Evolutionary conservation across 2,113 vertebrate genomes (phyloP), one percentile per base, ranked within the genome.

Genomic region (Boulengeromyrus knoepffleri): DNA sequence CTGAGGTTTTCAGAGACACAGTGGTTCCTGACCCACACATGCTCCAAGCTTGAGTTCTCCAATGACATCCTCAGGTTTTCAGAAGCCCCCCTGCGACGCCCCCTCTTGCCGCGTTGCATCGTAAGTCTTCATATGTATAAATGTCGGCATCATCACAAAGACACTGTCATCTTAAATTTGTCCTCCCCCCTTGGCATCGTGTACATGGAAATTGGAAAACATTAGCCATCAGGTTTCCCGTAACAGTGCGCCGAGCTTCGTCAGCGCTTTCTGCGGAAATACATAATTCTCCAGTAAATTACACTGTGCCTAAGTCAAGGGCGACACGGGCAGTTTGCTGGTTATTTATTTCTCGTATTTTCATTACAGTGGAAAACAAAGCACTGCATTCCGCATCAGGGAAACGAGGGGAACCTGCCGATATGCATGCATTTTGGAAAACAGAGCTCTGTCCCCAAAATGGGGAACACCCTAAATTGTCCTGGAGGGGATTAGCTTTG

Each of bases 281-380:
- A 90, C 45, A 74, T 86, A 90, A 86, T 74, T 56, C n/a, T 39
- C 89, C 87, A 50, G 27, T 39, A 19, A 58, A 39, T 17, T 36
- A 49, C 12, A 89, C 52, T 70, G 80, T 83, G 87, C 27, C 74
- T 19, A 74, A 85, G 89, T 91, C 88, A 89, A 87, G 88, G 42
- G 89, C 85, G 74, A 58, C 77, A 31, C 31, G 8, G 46, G 70
- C 56, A 89, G 86, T 88, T 46, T 36, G 52, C 85, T 46, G 88
- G 50, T 58, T n/a, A 87, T 90, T 90, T 85, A 87, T 83, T 84
- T 91, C 62, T 87, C 47, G 53, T 85, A 84, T 70, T 90, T 88
- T 45, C 86, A 56, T 90, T 91, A 91, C 42, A 17, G 74, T 50
- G 87, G 85, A 83, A 3, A 36, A 90, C 89, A 88, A 88, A 31